Base-by-base conservation (phyloP, 2,888 invertebrate genomes). In the Holacanthella duospinosa region DNA sequence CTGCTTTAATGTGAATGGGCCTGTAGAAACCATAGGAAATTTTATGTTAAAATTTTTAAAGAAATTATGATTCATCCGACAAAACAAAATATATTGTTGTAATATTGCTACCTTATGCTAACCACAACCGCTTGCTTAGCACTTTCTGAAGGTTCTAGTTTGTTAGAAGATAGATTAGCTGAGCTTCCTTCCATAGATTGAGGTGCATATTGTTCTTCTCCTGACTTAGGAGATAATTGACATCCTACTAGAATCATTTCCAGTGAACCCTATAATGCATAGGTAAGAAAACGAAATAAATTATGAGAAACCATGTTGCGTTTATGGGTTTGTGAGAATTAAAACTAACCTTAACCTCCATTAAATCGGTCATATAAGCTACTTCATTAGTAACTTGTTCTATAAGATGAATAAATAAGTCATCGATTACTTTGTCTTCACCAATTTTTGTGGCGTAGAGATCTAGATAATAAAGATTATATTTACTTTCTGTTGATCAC, bases 381-480 rank as follows among this genome's bases (percentile, higher is more conserved):
- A 77, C 82, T 79, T 93, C 92, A 66, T 82, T 81, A 68, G 82
- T 79, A 26, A 93, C 77, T 65, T 83, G 79, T 57, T 82, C 78
- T 43, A 81, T 79, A 2, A 93, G 79, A 12, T 81, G 77, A 60
- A 80, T 79, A 71, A 90, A 83, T 65, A 85, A 77, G 66, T 81
- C 79, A 55, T 84, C 80, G 48, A 86, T 79, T 64, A 83, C 80
- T 24, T 84, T 82, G 27, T 85, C 83, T 72, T 81, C 77, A 68
- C 83, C 80, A n/a, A 86, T 77, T 72, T 80, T 80, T 62, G 82
- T 82, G 73, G 86, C 86, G 76, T 86, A 88, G 1, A 86, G 82
- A 79, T 89, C 80, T 79, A n/a, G n/a, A n/a, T 64, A 24, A 71
- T 73, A 19, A 64, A 56, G 65, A 29, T 16, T 43, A 57, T 21